Percentiles rank a stretch among this genome's conserved stretches.
Evolutionary conservation across 1,140 invertebrate species (phyloP).

Genomic region (Papilio helenus): DNA sequence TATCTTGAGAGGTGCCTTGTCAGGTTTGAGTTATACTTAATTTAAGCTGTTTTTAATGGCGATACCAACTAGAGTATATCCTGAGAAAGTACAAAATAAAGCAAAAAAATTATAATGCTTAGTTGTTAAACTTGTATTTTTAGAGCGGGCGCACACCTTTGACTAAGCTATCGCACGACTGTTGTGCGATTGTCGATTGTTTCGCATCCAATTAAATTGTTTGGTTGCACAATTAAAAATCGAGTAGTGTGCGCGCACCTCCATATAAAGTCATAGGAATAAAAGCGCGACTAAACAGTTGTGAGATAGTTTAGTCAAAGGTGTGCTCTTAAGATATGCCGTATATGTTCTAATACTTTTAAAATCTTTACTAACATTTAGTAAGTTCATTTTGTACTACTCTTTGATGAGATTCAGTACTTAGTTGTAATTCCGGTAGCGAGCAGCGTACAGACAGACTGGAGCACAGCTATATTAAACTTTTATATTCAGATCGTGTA

Average conservation of each 20-base stretch:
- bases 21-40: background rate
- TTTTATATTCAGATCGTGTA: conserved; percentile 24
- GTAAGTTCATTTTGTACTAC: background rate
- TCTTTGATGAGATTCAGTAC: background rate
- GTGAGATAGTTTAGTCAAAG: too few species aligned
- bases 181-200: too few species aligned
- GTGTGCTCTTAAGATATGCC: too few species aligned
- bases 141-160: too few species aligned
- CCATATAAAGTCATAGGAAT: too few species aligned
- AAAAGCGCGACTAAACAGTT: too few species aligned
- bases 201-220: too few species aligned
- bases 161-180: too few species aligned
- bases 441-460: background rate
- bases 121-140: background rate
- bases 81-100: background rate
- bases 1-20: conserved; percentile 2
- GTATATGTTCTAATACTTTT: too few species aligned
- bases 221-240: too few species aligned
- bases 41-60: conserved; percentile 2
- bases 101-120: background rate
- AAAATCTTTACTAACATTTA: too few species aligned
- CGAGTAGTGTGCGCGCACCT: too few species aligned
- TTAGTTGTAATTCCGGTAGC: background rate
- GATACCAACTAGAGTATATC: background rate
- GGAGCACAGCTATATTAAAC: background rate